These are phyloP conservation scores for Liasis olivaceus DNA, from an alignment of 2,797 vertebrate genomes.

Conservation along the genomic window DNA sequence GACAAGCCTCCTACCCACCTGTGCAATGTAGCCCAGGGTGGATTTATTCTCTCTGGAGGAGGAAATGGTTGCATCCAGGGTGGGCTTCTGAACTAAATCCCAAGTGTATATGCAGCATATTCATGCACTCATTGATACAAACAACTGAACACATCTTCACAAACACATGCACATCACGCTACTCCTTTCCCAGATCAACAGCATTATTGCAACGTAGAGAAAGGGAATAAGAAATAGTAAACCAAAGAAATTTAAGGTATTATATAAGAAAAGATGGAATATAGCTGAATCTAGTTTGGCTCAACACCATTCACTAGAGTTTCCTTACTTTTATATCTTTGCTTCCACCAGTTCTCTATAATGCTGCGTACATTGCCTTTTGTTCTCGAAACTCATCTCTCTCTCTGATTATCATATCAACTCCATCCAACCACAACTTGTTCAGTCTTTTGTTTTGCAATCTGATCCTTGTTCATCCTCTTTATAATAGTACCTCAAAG, in stretches of 20 bases:
- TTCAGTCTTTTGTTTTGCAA: neutral
- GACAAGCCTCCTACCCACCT: constrained; percentile 46
- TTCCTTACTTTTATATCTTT: neutral
- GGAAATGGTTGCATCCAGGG: neutral
- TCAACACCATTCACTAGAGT: neutral
- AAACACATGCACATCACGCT: neutral
- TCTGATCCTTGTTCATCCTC: neutral
- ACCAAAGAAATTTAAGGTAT: neutral
- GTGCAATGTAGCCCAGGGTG: constrained; percentile 22
- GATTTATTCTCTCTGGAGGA: neutral
- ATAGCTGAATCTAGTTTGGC: neutral
- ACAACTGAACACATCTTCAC: neutral
- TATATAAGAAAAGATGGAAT: neutral
- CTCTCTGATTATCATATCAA: neutral
- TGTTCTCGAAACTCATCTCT: neutral
- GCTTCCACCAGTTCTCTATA: neutral
- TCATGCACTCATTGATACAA: neutral
- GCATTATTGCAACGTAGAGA: neutral
- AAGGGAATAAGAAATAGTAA: neutral
- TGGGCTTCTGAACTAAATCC: neutral
- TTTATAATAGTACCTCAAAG: neutral
- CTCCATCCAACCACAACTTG: neutral
- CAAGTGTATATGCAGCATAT: neutral
- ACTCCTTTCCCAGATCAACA: neutral
- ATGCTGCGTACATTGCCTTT: neutral